Evolutionary conservation across 1,140 invertebrate genomes (phyloP), one percentile per base, ranked within the genome.

Genomic region (Whitmania pigra): DNA sequence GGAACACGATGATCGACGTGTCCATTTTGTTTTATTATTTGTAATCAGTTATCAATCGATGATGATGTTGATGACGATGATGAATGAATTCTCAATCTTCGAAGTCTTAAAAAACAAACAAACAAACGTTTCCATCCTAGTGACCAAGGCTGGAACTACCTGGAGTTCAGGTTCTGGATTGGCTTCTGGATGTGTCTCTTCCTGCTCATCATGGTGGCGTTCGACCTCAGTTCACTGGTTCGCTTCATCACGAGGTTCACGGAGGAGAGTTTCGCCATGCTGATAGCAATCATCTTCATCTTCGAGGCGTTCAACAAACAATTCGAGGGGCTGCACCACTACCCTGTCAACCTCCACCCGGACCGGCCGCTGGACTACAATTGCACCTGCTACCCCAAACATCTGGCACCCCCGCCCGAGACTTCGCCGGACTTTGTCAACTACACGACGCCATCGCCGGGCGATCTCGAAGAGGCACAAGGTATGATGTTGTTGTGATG

Each of bases 231-330:
- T 81, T 93, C 94, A 73, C 86, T 97, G 71, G 95, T 99, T n/a
- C 97, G 94, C 79, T 99, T 94, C 80, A 98, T 99, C 73, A 99
- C 96, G 6, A 88, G 96, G 31, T 99, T 99, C 81, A 99, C 96
- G 0, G 96, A 99, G 84, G 96, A 99, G 84, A 97, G 95, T 80
- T 99, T 99, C 83, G 96, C 96, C 25, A 94, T 93, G 0, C 85
- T 99, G 11, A 99, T 99, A 78, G 95, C 95, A 2, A 90, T 99
- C 75, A 99, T 99, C 79, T 99, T 99, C 83, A 96, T 99, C 79
- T 94, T 93, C 80, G 97, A 99, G 87, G 93, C 94, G 80, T 77
- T 87, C 71, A 80, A 82, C 72, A 88, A 87, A 74, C 76, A 86
- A 49, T 74, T 77, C 55, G 60, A 76, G 25, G 73, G 77, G 20